These are phyloP conservation scores for Atta colombica DNA, from an alignment of 1,140 invertebrate species.

Conservation along the genomic window DNA sequence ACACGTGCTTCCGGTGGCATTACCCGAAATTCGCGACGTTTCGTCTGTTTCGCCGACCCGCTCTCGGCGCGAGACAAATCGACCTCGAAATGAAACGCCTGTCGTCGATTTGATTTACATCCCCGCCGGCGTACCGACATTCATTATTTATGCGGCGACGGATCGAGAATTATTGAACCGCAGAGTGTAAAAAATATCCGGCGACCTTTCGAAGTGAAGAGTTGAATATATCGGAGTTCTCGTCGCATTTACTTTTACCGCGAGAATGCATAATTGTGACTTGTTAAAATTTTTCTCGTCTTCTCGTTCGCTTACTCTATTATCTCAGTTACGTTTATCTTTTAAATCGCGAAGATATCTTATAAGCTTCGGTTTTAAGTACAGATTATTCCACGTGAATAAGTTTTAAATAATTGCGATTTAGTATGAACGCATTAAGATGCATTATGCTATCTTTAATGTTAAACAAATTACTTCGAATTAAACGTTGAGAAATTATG, in stretches of 20 bases:
- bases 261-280: slow-evolving; percentile 18
- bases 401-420: slow-evolving; percentile 21
- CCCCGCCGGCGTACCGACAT: slow-evolving; percentile 54
- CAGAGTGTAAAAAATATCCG: slow-evolving; percentile 63
- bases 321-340: slow-evolving; percentile 22
- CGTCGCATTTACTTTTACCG: slow-evolving; percentile 46
- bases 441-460: background rate
- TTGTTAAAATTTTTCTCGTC: background rate
- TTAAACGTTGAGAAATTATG: background rate
- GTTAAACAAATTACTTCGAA: background rate
- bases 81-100: slow-evolving; percentile 78
- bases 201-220: slow-evolving; percentile 18
- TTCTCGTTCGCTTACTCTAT: slow-evolving; percentile 10
- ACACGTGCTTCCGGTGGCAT: slow-evolving; percentile 72
- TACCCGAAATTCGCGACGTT: slow-evolving; percentile 55
- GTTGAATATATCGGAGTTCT: background rate
- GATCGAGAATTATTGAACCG: slow-evolving; percentile 76
- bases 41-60: slow-evolving; percentile 65
- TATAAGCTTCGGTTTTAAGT: background rate
- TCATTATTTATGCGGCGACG: slow-evolving; percentile 77
- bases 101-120: slow-evolving; percentile 77
- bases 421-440: slow-evolving; percentile 11
- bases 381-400: background rate
- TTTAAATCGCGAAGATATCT: background rate
- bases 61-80: slow-evolving; percentile 74